These are phyloP conservation scores for Gonatopus flavifemur DNA, from an alignment of 1,140 invertebrate species.

Conservation along the genomic window DNA sequence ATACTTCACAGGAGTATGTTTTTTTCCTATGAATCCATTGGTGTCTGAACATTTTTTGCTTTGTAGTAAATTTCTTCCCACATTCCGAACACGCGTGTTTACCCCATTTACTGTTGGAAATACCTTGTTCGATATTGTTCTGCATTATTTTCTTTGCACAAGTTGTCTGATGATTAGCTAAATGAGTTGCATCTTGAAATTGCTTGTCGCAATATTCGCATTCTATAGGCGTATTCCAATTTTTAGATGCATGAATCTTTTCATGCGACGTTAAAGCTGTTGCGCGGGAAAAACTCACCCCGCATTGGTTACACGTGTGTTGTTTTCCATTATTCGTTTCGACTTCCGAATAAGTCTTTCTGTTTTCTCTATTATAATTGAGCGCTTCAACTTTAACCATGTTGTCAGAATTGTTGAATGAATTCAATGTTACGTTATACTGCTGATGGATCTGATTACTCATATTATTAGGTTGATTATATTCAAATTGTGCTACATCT, in stretches of 20 bases:
- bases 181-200: conserved; percentile 45
- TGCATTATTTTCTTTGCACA: conserved; percentile 49
- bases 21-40: conserved; percentile 61
- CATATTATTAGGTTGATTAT: conserved; percentile 32
- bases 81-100: conserved; percentile 56
- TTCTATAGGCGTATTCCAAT: conserved; percentile 45
- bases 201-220: conserved; percentile 55
- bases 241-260: conserved; percentile 44
- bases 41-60: conserved; percentile 59
- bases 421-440: conserved; percentile 37
- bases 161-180: conserved; percentile 46
- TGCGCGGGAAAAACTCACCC: conserved; percentile 39
- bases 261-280: conserved; percentile 44
- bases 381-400: conserved; percentile 41
- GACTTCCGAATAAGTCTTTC: conserved; percentile 25
- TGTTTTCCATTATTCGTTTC: conserved; percentile 30
- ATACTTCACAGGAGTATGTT: conserved; percentile 55
- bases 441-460: conserved; percentile 30
- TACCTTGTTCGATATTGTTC: conserved; percentile 35
- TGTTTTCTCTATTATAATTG: conserved; percentile 18
- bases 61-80: conserved; percentile 57
- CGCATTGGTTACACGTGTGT: conserved; percentile 43
- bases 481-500: conserved; percentile 50
- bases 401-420: conserved; percentile 33
- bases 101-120: conserved; percentile 44